Percentiles rank a stretch among this genome's conserved stretches.
Evolutionary conservation across 1,140 invertebrate species (phyloP).

Genomic region (Pseudomyrmex dendroicus): DNA sequence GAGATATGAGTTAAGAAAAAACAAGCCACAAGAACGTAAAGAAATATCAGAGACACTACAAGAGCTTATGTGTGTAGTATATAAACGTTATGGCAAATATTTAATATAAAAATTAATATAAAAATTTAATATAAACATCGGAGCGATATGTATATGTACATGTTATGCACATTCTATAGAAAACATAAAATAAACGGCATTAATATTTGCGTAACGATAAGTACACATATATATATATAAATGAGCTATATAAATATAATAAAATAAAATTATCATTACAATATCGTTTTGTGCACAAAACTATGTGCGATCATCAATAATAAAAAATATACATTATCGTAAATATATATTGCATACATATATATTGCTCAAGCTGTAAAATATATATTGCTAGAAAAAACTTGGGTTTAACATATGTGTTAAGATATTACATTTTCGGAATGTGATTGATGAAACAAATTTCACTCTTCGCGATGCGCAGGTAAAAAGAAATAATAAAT

Average conservation of each 20-base stretch:
- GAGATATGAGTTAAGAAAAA: slow-evolving; percentile 49
- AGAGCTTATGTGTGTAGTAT: slow-evolving; percentile 30
- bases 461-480: not conserved
- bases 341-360: slow-evolving; percentile 56
- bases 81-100: slow-evolving; percentile 77
- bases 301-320: slow-evolving; percentile 57
- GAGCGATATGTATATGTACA: slow-evolving; percentile 58
- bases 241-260: slow-evolving; percentile 65
- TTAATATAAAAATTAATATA: slow-evolving; percentile 80
- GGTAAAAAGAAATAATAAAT: not conserved
- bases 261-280: slow-evolving; percentile 64
- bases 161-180: slow-evolving; percentile 68
- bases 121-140: slow-evolving; percentile 76
- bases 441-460: slow-evolving; percentile 27
- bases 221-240: slow-evolving; percentile 58
- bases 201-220: slow-evolving; percentile 67
- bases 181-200: slow-evolving; percentile 76
- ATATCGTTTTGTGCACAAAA: slow-evolving; percentile 36
- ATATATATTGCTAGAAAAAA: slow-evolving; percentile 62
- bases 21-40: slow-evolving; percentile 35
- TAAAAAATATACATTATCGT: slow-evolving; percentile 66
- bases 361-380: slow-evolving; percentile 43
- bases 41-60: slow-evolving; percentile 53
- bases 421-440: slow-evolving; percentile 29
- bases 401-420: slow-evolving; percentile 55